phyloP scores from a whole-genome alignment of 2,797 vertebrate genomes.

The Rachycentron canadum region DNA sequence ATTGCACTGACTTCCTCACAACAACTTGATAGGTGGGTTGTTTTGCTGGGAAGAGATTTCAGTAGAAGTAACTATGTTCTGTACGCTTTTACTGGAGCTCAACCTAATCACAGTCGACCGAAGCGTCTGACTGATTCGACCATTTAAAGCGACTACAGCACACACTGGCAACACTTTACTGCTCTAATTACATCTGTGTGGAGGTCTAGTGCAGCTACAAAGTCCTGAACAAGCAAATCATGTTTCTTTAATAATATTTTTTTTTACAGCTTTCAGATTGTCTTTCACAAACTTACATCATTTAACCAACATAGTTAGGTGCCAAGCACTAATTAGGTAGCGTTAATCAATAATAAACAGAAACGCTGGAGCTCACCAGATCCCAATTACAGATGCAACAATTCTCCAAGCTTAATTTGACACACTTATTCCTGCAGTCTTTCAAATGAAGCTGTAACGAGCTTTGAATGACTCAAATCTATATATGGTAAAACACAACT shows the following conservation, averaged over 20 bases:
- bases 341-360: constrained; percentile 74
- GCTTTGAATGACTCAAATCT: constrained; percentile 18
- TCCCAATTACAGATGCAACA: constrained; percentile 47
- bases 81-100: constrained; percentile 17
- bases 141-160: constrained; percentile 25
- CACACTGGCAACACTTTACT: background rate
- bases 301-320: constrained; percentile 58
- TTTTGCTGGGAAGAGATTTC: constrained; percentile 6
- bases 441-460: constrained; percentile 36
- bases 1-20: constrained; percentile 27
- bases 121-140: constrained; percentile 36
- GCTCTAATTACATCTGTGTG: constrained; percentile 39
- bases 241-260: constrained; percentile 59
- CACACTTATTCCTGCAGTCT: constrained; percentile 39
- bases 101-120: constrained; percentile 12
- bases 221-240: constrained; percentile 51
- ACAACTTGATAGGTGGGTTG: constrained; percentile 13
- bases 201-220: constrained; percentile 33
- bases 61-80: background rate
- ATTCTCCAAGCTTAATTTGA: constrained; percentile 48
- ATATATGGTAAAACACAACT: constrained; percentile 13
- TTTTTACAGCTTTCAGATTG: constrained; percentile 52
- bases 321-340: constrained; percentile 68
- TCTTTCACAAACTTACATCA: constrained; percentile 76
- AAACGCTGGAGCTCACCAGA: constrained; percentile 25